Conservation (phyloP, 2,888 invertebrate genomes). For the Pyrocoelia pectoralis region DNA sequence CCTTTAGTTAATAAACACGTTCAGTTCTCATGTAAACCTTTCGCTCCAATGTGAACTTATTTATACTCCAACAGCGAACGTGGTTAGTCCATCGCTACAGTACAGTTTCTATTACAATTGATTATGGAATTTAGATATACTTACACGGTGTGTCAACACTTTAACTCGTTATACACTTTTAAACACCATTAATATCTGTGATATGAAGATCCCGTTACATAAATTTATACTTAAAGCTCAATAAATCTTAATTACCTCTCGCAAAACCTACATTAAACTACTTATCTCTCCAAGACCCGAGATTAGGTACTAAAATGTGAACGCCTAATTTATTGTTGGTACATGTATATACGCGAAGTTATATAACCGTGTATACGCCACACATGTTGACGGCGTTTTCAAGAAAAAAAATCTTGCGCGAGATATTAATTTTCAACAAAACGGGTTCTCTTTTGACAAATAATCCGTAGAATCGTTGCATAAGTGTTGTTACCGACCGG, state of each 20-base stretch:
- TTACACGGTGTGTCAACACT: too few species aligned
- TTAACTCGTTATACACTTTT: neutral
- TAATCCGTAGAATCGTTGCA: neutral
- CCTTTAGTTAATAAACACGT: too few species aligned
- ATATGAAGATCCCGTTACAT: neutral
- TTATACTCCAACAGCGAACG: too few species aligned
- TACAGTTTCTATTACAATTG: too few species aligned
- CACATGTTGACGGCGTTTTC: too few species aligned
- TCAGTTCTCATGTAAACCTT: too few species aligned
- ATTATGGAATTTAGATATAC: too few species aligned
- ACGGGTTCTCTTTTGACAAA: neutral
- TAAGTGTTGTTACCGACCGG: neutral
- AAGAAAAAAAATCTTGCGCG: too few species aligned
- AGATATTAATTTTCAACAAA: too few species aligned
- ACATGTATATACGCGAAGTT: neutral
- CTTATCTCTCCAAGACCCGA: neutral
- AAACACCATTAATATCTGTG: neutral
- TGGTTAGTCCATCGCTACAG: too few species aligned
- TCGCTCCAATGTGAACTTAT: too few species aligned
- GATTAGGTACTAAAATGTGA: conserved; percentile 1
- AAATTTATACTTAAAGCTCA: conserved; percentile 1
- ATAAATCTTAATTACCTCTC: conserved; percentile 1
- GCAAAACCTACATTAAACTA: conserved; percentile 1
- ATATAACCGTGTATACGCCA: too few species aligned
- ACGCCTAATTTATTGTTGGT: neutral